Percentiles rank a stretch among this genome's conserved stretches.
Conservation (phyloP, 1,140 invertebrate genomes). For the Sipha flava region DNA sequence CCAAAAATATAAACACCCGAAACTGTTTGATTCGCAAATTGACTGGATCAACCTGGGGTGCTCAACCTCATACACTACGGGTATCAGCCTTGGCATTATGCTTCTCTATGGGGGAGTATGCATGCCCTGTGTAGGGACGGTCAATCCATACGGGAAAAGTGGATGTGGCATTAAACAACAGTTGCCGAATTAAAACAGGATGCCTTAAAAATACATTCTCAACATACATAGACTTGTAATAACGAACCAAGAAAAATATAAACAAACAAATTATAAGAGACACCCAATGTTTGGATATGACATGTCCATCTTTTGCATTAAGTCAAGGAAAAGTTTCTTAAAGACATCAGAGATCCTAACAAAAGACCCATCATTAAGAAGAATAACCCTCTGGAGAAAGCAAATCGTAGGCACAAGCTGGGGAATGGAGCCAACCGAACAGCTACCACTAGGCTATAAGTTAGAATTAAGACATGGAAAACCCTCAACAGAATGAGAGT, state of each 20-base stretch:
- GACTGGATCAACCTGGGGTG: constrained; percentile 4
- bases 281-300: neutral
- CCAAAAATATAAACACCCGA: neutral
- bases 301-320: neutral
- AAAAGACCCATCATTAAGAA: too few relatives aligned
- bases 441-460: too few relatives aligned
- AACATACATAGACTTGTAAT: too few relatives aligned
- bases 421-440: too few relatives aligned
- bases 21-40: neutral
- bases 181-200: constrained; percentile 16
- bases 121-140: neutral
- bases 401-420: too few relatives aligned
- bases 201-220: constrained; percentile 13
- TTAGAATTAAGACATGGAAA: too few relatives aligned
- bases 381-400: too few relatives aligned
- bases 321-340: neutral
- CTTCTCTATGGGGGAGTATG: constrained; percentile 3
- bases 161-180: constrained; percentile 7
- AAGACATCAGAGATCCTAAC: too few relatives aligned
- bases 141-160: neutral
- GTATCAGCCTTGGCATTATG: neutral
- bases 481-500: too few relatives aligned
- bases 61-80: neutral
- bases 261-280: neutral
- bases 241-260: too few relatives aligned